Evolutionary conservation across 1,140 invertebrate species (phyloP).

Genomic region (Caenorhabditis remanei): DNA sequence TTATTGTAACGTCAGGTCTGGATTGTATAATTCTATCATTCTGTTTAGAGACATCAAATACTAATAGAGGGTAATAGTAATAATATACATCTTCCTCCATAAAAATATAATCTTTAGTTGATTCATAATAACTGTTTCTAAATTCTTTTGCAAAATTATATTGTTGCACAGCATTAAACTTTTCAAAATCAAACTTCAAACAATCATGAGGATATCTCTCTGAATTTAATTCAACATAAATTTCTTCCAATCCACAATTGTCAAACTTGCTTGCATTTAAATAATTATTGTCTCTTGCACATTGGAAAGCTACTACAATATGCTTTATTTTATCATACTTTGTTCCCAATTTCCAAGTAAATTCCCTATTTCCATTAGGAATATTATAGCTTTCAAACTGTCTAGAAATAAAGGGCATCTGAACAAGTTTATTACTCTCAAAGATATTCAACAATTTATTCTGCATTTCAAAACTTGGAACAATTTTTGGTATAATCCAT

Average conservation of each 20-base stretch:
- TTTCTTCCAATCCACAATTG: slow-evolving; percentile 66
- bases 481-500: slow-evolving; percentile 67
- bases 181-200: slow-evolving; percentile 68
- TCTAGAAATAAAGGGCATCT: slow-evolving; percentile 67
- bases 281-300: slow-evolving; percentile 65
- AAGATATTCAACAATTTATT: slow-evolving; percentile 66
- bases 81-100: slow-evolving; percentile 66
- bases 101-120: slow-evolving; percentile 65
- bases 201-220: slow-evolving; percentile 69
- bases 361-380: slow-evolving; percentile 60
- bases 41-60: slow-evolving; percentile 66
- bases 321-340: slow-evolving; percentile 70
- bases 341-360: slow-evolving; percentile 68
- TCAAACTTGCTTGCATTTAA: slow-evolving; percentile 66
- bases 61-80: slow-evolving; percentile 66
- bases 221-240: slow-evolving; percentile 66
- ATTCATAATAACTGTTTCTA: slow-evolving; percentile 67
- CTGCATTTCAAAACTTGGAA: slow-evolving; percentile 64
- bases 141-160: slow-evolving; percentile 68
- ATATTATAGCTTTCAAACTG: slow-evolving; percentile 68
- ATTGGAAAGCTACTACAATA: slow-evolving; percentile 67
- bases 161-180: slow-evolving; percentile 66
- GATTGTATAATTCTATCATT: slow-evolving; percentile 67
- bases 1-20: slow-evolving; percentile 66
- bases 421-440: slow-evolving; percentile 63